Base-by-base conservation (phyloP, 2,888 invertebrate genomes). In the Atherix ibis region DNA sequence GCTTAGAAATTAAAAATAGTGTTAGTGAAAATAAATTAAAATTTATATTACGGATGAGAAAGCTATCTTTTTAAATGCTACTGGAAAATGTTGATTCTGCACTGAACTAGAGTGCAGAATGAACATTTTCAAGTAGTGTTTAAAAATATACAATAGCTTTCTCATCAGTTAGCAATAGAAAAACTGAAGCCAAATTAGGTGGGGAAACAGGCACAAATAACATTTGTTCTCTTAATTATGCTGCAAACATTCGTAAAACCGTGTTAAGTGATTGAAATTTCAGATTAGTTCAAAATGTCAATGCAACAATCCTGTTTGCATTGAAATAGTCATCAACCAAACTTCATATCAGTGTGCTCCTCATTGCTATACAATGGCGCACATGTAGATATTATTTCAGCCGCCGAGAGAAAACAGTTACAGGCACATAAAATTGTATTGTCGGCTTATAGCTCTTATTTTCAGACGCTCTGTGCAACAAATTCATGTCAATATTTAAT, bases 261-360 rank as follows among this genome's bases (percentile, higher is more conserved):
- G 19, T 19, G 19, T 19, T 5, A 6, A 19, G 9, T 19, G 19
- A 19, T 6, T 6, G 19, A 19, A 19, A 19, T 19, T 6, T 19
- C 9, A 19, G 9, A 19, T 25, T 32, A 29, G 30, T 26, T 31
- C n/a, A 46, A 63, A 63, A 78, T 73, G 77, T 66, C 71, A 43
- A 67, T 70, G 51, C 80, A 82, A 56, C 80, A 83, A 51, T 83
- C 80, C 54, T 82, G 82, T 52, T 63, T 83, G 48, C 63, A 87
- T 49, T 89, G 89, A 88, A 89, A 89, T 64, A 87, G 88, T 67
- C 88, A 89, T 67, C 87, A 87, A 55, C 85, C 85, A 33, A 89
- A 89, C 61, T 83, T 89, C 58, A 84, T 88, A 50, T 82, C 83
- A 6, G 85, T 84, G 52, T 87, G 89, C 62, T 82, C 84, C 27